Evolutionary conservation across 2,888 invertebrate genomes (phyloP).

Genomic region (Leistus spinibarbis): DNA sequence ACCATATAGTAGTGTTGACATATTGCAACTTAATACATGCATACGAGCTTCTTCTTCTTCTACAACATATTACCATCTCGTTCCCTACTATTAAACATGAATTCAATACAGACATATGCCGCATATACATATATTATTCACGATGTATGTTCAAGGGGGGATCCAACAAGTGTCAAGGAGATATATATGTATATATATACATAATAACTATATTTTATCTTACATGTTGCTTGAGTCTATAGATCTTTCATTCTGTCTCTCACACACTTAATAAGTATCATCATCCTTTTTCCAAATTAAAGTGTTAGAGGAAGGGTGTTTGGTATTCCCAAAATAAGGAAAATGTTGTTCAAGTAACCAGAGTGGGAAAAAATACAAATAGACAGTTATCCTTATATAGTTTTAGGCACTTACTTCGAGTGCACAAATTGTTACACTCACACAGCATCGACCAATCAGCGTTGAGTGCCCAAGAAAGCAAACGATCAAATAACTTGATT

Average conservation of each 20-base stretch:
- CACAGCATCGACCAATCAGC: conserved; percentile 1
- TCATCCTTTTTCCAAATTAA: too few relatives aligned
- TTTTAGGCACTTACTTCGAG: neutral
- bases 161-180: neutral
- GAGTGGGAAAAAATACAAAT: too few relatives aligned
- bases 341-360: too few relatives aligned
- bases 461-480: neutral
- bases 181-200: neutral
- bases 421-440: neutral
- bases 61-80: neutral
- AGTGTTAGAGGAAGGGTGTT: neutral
- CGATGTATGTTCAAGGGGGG: neutral
- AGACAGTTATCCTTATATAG: neutral
- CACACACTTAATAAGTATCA: neutral
- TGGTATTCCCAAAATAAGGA: too few relatives aligned
- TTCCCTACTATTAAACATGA: neutral
- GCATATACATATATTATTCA: neutral
- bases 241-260: neutral
- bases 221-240: neutral
- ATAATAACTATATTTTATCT: neutral
- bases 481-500: conserved; percentile 8
- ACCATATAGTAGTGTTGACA: neutral
- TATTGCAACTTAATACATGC: neutral
- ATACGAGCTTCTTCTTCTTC: neutral
- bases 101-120: neutral